Base-by-base conservation (phyloP, 2,113 vertebrate genomes). In the Cyphomyrus discorhynchus region DNA sequence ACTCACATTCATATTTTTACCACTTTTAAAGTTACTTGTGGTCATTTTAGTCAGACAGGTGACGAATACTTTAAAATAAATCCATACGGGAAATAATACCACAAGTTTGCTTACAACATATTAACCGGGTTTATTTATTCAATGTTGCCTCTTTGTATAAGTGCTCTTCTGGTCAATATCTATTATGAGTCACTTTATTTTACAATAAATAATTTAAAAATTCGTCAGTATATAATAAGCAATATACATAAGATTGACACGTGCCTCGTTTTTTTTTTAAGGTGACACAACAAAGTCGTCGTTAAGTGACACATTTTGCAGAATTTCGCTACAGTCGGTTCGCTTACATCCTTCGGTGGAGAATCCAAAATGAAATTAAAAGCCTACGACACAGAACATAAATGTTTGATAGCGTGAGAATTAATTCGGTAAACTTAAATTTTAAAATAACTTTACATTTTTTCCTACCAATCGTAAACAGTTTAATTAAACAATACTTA, bases 401-500 rank as follows among this genome's bases (percentile, higher is more conserved):
- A 94, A 93, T 90, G 93, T 93, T 92, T 77, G 82, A 86, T 92
- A 90, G 93, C 86, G 92, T 93, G 91, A 85, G 87, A 93, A 92
- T 93, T 93, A 94, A 92, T 93, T 93, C 47, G 56, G 45, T 42
- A 83, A 66, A 90, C 82, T 19, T 90, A 89, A 74, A 94, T 50
- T 89, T 89, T 93, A 94, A 88, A 83, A 89, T 50, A 70, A 90
- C 83, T 85, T 74, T 82, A 90, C 86, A 88, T 80, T 82, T 84
- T 84, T 82, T n/a, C 42, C 82, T 92, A 80, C 83, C 91, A 93
- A 94, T 92, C 89, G 50, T 92, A 88, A 91, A 95, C 95, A 95
- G 91, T 91, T 93, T 46, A 93, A 90, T 92, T 93, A 94, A 94
- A 94, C 89, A 66, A 91, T 93, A 93, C 92, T 92, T 94, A 95